Percentiles rank a stretch among this genome's conserved stretches.
Conservation (phyloP, 2,113 vertebrate genomes). For the Cichladusa arquata region DNA sequence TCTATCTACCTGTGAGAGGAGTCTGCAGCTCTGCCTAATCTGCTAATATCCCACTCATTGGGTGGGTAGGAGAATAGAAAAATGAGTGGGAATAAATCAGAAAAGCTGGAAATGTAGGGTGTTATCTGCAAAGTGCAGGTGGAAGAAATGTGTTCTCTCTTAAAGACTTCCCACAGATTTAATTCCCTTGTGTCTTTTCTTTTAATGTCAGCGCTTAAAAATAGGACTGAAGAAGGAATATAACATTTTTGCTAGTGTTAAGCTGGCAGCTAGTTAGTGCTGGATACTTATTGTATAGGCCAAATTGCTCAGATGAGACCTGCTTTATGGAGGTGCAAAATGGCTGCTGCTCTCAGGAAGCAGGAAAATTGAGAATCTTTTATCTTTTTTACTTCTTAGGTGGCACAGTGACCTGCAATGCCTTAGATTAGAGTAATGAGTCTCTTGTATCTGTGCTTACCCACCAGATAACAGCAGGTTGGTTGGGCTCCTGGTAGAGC, state of each 20-base stretch:
- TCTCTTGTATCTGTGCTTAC: not conserved
- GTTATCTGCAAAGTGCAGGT: slow-evolving; percentile 32
- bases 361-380: not conserved
- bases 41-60: not conserved
- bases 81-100: slow-evolving; percentile 20
- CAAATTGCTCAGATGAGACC: not conserved
- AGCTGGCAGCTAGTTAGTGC: slow-evolving; percentile 3
- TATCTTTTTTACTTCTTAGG: slow-evolving; percentile 3
- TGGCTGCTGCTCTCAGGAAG: not conserved
- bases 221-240: not conserved
- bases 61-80: not conserved
- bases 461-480: slow-evolving; percentile 1
- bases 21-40: not conserved
- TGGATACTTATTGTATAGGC: not conserved
- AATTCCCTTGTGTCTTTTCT: slow-evolving; percentile 21
- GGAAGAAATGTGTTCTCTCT: not conserved
- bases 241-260: not conserved
- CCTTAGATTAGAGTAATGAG: not conserved
- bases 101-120: slow-evolving; percentile 6
- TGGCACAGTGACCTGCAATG: not conserved
- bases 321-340: not conserved
- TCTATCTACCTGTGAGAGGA: not conserved
- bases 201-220: slow-evolving; percentile 12
- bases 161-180: slow-evolving; percentile 11
- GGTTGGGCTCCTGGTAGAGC: not conserved